A percentile compares a stretch with the other conserved stretches of the same genome.
phyloP scores from a whole-genome alignment of 2,888 invertebrate genomes.

The Epiblema foenella region DNA sequence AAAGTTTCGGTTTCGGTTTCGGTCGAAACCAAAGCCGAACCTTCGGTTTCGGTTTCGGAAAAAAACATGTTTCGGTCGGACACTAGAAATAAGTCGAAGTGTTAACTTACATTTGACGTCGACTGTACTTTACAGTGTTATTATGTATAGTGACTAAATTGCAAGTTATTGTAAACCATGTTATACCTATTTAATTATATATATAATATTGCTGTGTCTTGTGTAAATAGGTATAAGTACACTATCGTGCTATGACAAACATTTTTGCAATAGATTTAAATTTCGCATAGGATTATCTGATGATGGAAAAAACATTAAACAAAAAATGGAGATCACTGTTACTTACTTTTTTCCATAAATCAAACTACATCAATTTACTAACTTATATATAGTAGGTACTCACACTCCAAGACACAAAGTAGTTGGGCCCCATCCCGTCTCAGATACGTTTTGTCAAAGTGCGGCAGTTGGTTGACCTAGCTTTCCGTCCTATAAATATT shows the following conservation, averaged over 20 bases:
- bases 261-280: neutral
- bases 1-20: too few relatives aligned
- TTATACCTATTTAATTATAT: neutral
- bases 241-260: neutral
- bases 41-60: too few relatives aligned
- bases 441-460: neutral
- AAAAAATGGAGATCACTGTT: too few relatives aligned
- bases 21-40: too few relatives aligned
- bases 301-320: too few relatives aligned
- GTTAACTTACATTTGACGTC: too few relatives aligned
- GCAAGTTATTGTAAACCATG: slow-evolving; percentile 8
- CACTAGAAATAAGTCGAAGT: too few relatives aligned
- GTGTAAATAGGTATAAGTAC: neutral
- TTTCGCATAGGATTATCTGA: too few relatives aligned
- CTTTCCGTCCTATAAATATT: neutral
- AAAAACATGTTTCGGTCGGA: too few relatives aligned
- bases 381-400: too few relatives aligned
- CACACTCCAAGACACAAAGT: neutral
- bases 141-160: slow-evolving; percentile 39
- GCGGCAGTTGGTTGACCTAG: neutral
- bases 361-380: too few relatives aligned
- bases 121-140: neutral
- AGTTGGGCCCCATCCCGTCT: neutral
- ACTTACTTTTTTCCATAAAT: too few relatives aligned
- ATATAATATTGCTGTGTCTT: slow-evolving; percentile 1